Conservation (phyloP, 2,113 vertebrate genomes). For the Menidia beryllina region DNA sequence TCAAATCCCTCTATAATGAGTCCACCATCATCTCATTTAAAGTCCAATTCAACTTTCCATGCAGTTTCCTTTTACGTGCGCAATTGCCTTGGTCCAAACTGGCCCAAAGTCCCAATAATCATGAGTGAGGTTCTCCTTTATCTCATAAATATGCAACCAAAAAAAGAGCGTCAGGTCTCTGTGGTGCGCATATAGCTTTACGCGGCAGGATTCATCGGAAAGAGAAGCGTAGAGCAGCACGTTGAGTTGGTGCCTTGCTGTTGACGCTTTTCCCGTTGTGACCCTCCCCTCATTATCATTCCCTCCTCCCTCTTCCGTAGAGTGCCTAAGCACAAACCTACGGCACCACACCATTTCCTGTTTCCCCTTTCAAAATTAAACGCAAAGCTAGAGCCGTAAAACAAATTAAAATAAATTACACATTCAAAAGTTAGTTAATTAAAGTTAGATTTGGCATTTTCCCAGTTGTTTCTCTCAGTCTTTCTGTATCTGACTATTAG, state of each 20-base stretch:
- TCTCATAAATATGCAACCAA: background rate
- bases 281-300: slow-evolving; percentile 55
- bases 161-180: background rate
- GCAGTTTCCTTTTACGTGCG: slow-evolving; percentile 14
- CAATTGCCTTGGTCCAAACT: slow-evolving; percentile 40
- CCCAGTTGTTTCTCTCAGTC: too few relatives aligned
- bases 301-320: slow-evolving; percentile 39
- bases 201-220: slow-evolving; percentile 23
- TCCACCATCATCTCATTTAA: slow-evolving; percentile 45
- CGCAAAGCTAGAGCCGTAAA: too few relatives aligned
- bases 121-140: background rate
- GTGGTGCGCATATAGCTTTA: slow-evolving; percentile 3
- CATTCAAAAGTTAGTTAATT: too few relatives aligned
- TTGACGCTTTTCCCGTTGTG: slow-evolving; percentile 34
- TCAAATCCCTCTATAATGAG: background rate
- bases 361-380: slow-evolving; percentile 45
- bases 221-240: slow-evolving; percentile 33
- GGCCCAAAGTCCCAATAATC: slow-evolving; percentile 18
- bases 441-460: too few relatives aligned
- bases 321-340: background rate
- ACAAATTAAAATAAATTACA: too few relatives aligned
- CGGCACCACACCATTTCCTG: slow-evolving; percentile 19
- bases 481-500: too few relatives aligned
- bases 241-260: slow-evolving; percentile 41
- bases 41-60: slow-evolving; percentile 68